Evolutionary conservation across 2,888 invertebrate genomes (phyloP), one percentile per base, ranked within the genome.

Genomic region (Leptopterna dolabrata): DNA sequence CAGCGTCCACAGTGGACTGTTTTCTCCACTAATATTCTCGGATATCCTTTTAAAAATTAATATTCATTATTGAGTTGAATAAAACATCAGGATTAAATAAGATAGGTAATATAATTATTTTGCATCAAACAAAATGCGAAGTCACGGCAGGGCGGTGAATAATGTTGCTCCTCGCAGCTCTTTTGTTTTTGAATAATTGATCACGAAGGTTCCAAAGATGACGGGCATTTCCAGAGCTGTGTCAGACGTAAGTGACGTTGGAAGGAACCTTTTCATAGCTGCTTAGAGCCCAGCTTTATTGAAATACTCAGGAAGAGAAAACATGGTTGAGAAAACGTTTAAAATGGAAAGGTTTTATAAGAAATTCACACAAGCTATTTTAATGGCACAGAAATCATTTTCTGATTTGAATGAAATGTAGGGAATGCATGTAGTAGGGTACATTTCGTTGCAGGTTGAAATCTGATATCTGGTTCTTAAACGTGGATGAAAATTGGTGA

Each of bases 141-240:
- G 63, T 63, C 63, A 63, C 63, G 63, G 11, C 11, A 63, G 3
- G 63, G 24, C 0, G 24, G 63, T 24, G 63, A 24, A 63, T 63
- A 63, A 63, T 63, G 63, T 24, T 24, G 24, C 24, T 63, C 63
- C n/a, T 63, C 63, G 13, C 9, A 24, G 27, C 63, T 63, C 13
- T 51, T n/a, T 24, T 63, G 63, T 63, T 63, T 63, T 27, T 63
- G 63, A 63, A 63, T 63, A 63, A 63, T 63, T 63, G 63, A 63
- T 24, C 63, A 1, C 3, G 63, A 2, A 4, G 13, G 24, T 6
- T 63, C 4, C 4, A n/a, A 51, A 51, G 51, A 1, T 6, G 6
- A 51, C 6, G 16, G 24, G 11, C 24, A 63, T 24, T 63, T 63
- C 24, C 24, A 19, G 11, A 63, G 63, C 0, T n/a, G 51, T 51